Percentiles rank a stretch among this genome's conserved stretches.
Evolutionary conservation across 1,140 invertebrate species (phyloP).

Genomic region (Ooceraea biroi): DNA sequence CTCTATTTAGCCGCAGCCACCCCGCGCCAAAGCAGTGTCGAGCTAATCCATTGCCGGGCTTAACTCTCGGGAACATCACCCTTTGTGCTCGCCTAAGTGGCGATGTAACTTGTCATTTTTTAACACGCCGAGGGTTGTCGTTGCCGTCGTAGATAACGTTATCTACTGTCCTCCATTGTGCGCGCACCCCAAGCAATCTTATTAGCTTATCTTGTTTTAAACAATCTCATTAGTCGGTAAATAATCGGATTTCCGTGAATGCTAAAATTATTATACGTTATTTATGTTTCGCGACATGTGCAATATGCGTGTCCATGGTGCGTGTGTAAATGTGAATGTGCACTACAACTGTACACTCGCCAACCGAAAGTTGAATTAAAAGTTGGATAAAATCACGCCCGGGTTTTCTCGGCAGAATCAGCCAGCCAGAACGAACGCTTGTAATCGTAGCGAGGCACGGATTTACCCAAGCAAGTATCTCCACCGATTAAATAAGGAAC

Average conservation of each 20-base stretch:
- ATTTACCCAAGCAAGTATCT: constrained; percentile 60
- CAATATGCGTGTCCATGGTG: not conserved
- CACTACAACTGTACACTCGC: not conserved
- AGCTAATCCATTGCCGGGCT: constrained; percentile 56
- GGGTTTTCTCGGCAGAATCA: constrained; percentile 18
- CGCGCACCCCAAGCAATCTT: not conserved
- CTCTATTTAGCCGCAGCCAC: constrained; percentile 32
- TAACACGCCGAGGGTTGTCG: not conserved
- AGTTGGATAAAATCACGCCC: constrained; percentile 45
- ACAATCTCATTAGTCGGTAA: not conserved
- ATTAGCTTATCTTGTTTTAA: constrained; percentile 11
- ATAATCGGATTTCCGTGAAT: constrained; percentile 14
- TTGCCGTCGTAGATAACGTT: constrained; percentile 23
- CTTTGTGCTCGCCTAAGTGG: constrained; percentile 44
- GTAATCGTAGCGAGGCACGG: constrained; percentile 42
- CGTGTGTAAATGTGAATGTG: not conserved
- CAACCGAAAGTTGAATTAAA: constrained; percentile 49
- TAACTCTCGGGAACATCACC: constrained; percentile 53
- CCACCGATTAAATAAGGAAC: constrained; percentile 56
- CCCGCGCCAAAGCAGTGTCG: not conserved
- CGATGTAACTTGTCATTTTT: constrained; percentile 46
- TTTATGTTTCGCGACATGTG: not conserved
- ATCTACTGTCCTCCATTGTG: constrained; percentile 16
- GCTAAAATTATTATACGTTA: not conserved
- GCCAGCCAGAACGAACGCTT: constrained; percentile 11